Percentiles rank a stretch among this genome's conserved stretches.
Evolutionary conservation across 2,113 vertebrate genomes (phyloP).

Genomic region (Perca flavescens): DNA sequence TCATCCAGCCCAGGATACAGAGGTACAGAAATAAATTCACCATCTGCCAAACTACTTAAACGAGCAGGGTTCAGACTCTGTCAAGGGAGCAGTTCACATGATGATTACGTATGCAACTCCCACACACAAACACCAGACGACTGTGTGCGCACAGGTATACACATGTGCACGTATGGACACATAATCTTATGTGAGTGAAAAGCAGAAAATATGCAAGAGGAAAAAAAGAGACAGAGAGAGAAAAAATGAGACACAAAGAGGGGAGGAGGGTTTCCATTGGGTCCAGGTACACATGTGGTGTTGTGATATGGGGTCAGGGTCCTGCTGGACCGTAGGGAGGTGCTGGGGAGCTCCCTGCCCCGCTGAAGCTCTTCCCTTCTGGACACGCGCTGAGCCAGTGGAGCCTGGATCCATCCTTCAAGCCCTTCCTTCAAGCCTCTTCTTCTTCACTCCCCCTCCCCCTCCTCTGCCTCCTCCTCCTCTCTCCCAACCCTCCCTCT

Average conservation of each 20-base stretch:
- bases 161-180: not conserved
- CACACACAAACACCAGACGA: slow-evolving; percentile 14
- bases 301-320: slow-evolving; percentile 75
- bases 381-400: slow-evolving; percentile 58
- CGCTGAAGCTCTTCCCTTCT: slow-evolving; percentile 63
- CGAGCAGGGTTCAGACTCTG: slow-evolving; percentile 32
- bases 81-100: slow-evolving; percentile 54
- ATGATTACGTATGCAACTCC: slow-evolving; percentile 34
- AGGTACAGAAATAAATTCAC: slow-evolving; percentile 53
- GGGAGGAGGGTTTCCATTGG: slow-evolving; percentile 21
- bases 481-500: slow-evolving; percentile 41
- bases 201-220: slow-evolving; percentile 10
- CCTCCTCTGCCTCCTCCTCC: slow-evolving; percentile 33
- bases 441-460: slow-evolving; percentile 6
- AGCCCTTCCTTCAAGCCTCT: slow-evolving; percentile 52
- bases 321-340: slow-evolving; percentile 87
- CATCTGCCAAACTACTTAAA: slow-evolving; percentile 64
- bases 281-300: slow-evolving; percentile 58
- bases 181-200: not conserved
- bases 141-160: slow-evolving; percentile 22
- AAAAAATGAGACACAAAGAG: slow-evolving; percentile 4
- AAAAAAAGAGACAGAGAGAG: not conserved
- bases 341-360: slow-evolving; percentile 79
- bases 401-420: slow-evolving; percentile 70
- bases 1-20: slow-evolving; percentile 50